Evolutionary conservation across 2,797 vertebrate species (phyloP).

Genomic region (Macropodus opercularis): DNA sequence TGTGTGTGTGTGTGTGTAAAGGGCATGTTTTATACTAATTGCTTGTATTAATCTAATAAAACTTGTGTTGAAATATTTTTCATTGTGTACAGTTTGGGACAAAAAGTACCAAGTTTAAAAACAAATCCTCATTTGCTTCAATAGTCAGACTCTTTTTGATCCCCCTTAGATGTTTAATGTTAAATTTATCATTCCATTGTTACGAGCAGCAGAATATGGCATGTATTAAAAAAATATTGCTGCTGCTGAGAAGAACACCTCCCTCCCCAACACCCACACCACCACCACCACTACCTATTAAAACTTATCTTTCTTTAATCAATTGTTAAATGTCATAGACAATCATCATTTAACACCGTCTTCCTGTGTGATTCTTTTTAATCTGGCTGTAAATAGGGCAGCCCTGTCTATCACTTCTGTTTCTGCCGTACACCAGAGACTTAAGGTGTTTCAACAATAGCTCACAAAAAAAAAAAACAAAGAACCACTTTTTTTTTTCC

Average conservation of each 20-base stretch:
- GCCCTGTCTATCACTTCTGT: conserved; percentile 83
- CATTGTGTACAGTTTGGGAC: neutral
- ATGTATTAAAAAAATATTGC: conserved; percentile 33
- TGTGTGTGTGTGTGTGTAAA: no score
- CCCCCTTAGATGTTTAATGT: conserved; percentile 54
- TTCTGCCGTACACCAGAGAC: conserved; percentile 82
- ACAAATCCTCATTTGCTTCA: conserved; percentile 53
- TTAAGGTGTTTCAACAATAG: conserved; percentile 88
- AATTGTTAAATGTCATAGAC: conserved; percentile 83
- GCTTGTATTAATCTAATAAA: neutral
- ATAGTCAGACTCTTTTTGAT: conserved; percentile 39
- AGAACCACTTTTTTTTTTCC: conserved; percentile 67
- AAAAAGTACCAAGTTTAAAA: conserved; percentile 45
- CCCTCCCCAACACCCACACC: conserved; percentile 56
- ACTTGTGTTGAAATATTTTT: neutral
- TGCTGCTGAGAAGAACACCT: conserved; percentile 48
- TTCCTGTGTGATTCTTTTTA: conserved; percentile 84
- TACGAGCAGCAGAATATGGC: conserved; percentile 52
- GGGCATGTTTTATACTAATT: neutral
- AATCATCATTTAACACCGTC: conserved; percentile 82
- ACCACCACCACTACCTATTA: conserved; percentile 70
- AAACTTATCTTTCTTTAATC: conserved; percentile 83
- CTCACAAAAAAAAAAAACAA: conserved; percentile 67
- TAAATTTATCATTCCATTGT: conserved; percentile 66
- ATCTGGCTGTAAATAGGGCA: conserved; percentile 87